Evolutionary conservation across 2,113 vertebrate species (phyloP).

Genomic region (Falco punctatus): DNA sequence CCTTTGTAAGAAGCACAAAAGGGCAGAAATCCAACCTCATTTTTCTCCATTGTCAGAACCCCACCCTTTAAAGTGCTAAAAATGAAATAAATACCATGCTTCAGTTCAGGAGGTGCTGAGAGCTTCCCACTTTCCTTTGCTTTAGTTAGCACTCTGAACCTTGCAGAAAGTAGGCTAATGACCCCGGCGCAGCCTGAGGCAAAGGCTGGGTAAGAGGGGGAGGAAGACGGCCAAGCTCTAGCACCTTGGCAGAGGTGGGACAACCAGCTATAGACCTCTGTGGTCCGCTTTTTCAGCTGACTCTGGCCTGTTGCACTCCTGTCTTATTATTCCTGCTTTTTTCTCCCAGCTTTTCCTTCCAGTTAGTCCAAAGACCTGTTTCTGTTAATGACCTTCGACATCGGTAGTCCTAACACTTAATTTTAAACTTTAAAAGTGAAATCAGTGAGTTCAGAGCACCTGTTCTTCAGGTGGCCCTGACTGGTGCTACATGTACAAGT

Average conservation of each 20-base stretch:
- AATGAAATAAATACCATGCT: not conserved
- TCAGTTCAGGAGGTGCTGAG: not conserved
- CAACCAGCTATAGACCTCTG: not conserved
- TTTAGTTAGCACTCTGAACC: not conserved
- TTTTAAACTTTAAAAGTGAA: not conserved
- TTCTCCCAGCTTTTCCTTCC: not conserved
- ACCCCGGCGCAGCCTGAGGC: not conserved
- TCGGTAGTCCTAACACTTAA: not conserved
- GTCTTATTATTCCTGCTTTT: not conserved
- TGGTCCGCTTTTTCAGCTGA: not conserved
- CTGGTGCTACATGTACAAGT: rapidly evolving
- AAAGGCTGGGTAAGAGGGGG: not conserved
- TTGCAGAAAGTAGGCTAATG: not conserved
- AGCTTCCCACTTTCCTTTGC: not conserved
- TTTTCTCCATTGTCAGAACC: not conserved
- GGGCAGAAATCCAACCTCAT: not conserved
- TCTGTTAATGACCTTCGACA: not conserved
- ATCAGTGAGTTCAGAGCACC: not conserved
- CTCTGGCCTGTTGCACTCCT: not conserved
- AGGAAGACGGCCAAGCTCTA: not conserved
- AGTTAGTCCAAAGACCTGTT: not conserved
- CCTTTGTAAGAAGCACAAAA: not conserved
- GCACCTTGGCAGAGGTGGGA: not conserved
- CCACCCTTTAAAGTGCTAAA: not conserved
- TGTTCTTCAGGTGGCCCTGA: not conserved